Percentiles rank a stretch among this genome's conserved stretches.
phyloP scores from a whole-genome alignment of 64 coral and sea anemone species.

The Montipora capricornis region DNA sequence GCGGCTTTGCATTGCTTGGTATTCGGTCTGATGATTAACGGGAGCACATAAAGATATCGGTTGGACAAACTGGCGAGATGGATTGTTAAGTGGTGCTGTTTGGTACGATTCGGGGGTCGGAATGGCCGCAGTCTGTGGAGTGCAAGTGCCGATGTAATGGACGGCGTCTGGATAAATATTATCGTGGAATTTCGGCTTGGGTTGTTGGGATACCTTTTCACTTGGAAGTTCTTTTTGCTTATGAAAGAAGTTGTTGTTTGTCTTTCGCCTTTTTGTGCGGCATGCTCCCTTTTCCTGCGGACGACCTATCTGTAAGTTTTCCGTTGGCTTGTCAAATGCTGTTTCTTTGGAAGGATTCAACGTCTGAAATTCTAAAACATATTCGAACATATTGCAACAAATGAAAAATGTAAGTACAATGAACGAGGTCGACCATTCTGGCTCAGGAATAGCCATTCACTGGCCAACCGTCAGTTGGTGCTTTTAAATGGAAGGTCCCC shows the following conservation, averaged over 20 bases:
- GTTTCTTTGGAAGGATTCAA: neutral
- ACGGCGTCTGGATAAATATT: neutral
- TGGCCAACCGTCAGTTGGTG: too few species aligned
- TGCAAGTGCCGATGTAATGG: neutral
- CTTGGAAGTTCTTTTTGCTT: neutral
- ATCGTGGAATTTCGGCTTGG: neutral
- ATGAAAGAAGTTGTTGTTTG: neutral
- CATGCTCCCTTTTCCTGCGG: neutral
- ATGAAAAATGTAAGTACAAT: too few species aligned
- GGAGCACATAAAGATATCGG: neutral
- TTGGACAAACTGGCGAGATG: neutral
- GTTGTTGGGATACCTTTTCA: neutral
- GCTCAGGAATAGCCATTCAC: too few species aligned
- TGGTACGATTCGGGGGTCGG: neutral
- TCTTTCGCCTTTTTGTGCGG: slow-evolving; percentile 3
- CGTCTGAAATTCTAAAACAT: neutral
- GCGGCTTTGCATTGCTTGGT: neutral
- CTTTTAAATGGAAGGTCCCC: too few species aligned
- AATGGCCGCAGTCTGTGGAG: neutral
- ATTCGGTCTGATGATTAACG: neutral
- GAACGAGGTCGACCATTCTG: too few species aligned
- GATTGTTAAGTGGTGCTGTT: slow-evolving; percentile 17
- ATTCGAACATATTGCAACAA: too few species aligned
- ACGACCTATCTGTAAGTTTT: neutral
- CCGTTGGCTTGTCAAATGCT: slow-evolving; percentile 18